phyloP scores from a whole-genome alignment of 2,113 vertebrate species.

The Leiothrix lutea region DNA sequence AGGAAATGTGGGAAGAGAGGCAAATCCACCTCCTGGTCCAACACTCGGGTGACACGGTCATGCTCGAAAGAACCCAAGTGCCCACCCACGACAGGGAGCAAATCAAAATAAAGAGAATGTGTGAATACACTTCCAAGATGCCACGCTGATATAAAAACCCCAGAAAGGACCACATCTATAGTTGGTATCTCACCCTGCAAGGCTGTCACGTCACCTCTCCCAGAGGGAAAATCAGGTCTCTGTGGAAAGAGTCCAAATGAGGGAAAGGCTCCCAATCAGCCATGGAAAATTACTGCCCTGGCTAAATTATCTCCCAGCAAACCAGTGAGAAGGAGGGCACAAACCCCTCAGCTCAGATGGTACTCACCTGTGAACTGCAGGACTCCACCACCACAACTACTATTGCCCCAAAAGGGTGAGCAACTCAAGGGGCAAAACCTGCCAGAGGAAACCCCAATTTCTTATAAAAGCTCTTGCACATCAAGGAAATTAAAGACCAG shows the following conservation, averaged over 20 bases:
- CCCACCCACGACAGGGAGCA: accelerated
- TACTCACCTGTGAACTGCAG: background rate
- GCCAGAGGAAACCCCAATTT: background rate
- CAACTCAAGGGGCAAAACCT: background rate
- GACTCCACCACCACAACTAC: background rate
- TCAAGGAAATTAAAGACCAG: background rate
- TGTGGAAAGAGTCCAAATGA: background rate
- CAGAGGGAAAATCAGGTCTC: background rate
- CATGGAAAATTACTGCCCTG: background rate
- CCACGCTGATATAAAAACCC: background rate
- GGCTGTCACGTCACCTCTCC: background rate
- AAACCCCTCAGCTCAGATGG: background rate
- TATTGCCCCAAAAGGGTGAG: background rate
- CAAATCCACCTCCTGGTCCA: background rate
- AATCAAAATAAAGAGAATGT: background rate
- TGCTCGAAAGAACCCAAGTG: background rate
- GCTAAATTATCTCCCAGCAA: background rate
- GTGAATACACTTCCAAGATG: background rate
- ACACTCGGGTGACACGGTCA: accelerated
- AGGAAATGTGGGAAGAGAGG: background rate
- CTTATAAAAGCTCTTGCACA: background rate
- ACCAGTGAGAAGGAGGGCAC: background rate
- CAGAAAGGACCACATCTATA: background rate
- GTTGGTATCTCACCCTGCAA: background rate
- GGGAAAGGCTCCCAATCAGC: background rate